These are phyloP conservation scores for Perca fluviatilis DNA, from an alignment of 2,113 vertebrate species.

Conservation along the genomic window DNA sequence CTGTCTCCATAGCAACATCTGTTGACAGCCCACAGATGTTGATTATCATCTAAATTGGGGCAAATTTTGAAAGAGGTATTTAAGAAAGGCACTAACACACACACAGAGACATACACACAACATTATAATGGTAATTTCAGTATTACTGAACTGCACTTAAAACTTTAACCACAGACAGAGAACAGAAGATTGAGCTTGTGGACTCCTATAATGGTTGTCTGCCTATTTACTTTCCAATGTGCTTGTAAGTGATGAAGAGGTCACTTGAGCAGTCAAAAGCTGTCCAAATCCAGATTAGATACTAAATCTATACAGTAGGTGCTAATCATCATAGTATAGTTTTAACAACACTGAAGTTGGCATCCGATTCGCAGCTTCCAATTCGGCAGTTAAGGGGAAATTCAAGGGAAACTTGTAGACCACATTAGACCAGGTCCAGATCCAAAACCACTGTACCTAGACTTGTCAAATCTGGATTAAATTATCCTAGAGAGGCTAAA, in stretches of 20 bases:
- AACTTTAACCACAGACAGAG: neutral
- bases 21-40: conserved; percentile 34
- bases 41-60: neutral
- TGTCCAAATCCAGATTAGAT: no score
- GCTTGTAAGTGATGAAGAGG: neutral
- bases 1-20: conserved; percentile 54
- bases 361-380: no score
- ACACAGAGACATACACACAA: neutral
- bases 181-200: neutral
- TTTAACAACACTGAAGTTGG: no score
- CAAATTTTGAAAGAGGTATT: neutral
- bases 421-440: no score
- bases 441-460: no score
- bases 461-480: no score
- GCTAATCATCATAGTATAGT: no score
- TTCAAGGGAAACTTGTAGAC: no score
- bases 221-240: neutral
- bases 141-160: neutral
- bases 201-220: neutral
- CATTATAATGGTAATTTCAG: neutral
- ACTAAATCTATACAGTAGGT: no score
- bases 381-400: no score
- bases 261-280: no score
- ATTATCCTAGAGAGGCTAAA: no score
- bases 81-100: neutral